phyloP scores from a whole-genome alignment of 2,113 vertebrate species.

The Taxidea taxus region DNA sequence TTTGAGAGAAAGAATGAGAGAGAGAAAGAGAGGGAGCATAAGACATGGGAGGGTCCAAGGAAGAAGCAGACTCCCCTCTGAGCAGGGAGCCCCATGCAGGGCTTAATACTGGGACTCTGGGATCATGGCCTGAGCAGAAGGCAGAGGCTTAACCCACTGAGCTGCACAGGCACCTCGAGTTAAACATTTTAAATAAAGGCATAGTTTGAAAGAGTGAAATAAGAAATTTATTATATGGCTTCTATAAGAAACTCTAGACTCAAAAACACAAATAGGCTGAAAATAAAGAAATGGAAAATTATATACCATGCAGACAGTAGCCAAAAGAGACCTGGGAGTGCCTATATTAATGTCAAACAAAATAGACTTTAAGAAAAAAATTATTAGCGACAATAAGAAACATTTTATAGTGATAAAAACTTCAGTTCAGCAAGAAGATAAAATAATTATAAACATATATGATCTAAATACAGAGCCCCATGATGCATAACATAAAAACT shows the following conservation, averaged over 20 bases:
- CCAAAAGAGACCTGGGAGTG: neutral
- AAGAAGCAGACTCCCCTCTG: too few species aligned
- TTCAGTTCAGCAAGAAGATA: neutral
- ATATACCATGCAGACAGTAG: neutral
- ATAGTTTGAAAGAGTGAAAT: neutral
- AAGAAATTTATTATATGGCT: neutral
- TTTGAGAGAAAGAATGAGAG: too few species aligned
- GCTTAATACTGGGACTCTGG: too few species aligned
- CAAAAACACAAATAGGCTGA: neutral
- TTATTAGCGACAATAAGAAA: neutral
- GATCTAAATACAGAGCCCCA: neutral
- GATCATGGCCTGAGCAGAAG: too few species aligned
- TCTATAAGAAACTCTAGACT: neutral
- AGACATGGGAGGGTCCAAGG: too few species aligned
- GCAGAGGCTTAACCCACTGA: too few species aligned
- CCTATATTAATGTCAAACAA: neutral
- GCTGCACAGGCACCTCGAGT: neutral
- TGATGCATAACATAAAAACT: neutral
- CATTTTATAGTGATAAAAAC: neutral
- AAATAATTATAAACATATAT: neutral
- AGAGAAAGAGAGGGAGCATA: too few species aligned
- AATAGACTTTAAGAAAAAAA: neutral
- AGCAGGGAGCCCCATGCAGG: too few species aligned
- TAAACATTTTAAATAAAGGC: neutral
- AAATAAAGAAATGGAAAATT: neutral